Evolutionary conservation across 2,113 vertebrate genomes (phyloP).

Genomic region (Spea bombifrons): DNA sequence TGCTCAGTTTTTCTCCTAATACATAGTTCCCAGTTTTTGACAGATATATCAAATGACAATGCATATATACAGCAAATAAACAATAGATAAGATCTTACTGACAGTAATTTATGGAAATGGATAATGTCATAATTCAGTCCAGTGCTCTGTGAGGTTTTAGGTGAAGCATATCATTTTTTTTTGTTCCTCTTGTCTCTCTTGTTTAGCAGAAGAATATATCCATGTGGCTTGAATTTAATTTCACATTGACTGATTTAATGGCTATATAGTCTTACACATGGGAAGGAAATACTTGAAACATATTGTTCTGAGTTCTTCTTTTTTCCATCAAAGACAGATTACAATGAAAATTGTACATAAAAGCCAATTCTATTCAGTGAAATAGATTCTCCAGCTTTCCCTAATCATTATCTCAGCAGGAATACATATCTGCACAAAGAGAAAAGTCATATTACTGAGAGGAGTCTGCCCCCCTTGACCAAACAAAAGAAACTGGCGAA

Average conservation of each 20-base stretch:
- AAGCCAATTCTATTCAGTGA: constrained; percentile 17
- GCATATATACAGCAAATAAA: constrained; percentile 21
- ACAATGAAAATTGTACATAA: constrained; percentile 21
- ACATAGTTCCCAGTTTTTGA: not conserved
- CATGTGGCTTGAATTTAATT: constrained; percentile 24
- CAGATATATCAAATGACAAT: constrained; percentile 1
- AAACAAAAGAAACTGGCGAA: constrained; percentile 6
- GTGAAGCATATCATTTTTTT: constrained; percentile 30
- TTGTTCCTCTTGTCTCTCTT: not conserved
- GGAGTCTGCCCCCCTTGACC: constrained; percentile 15
- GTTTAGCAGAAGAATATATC: constrained; percentile 1
- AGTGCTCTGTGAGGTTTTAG: constrained; percentile 21
- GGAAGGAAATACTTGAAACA: constrained; percentile 2
- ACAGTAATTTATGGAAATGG: constrained; percentile 42
- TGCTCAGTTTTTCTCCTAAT: too few relatives aligned
- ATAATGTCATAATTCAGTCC: constrained; percentile 29
- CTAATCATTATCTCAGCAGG: constrained; percentile 31
- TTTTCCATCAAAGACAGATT: constrained; percentile 5
- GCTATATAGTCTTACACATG: constrained; percentile 3
- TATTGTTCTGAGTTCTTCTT: constrained; percentile 25
- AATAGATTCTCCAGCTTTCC: constrained; percentile 27
- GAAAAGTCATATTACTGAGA: constrained; percentile 28
- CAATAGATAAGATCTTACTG: constrained; percentile 17
- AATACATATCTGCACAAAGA: constrained; percentile 11
- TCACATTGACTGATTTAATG: constrained; percentile 16